Base-by-base conservation (phyloP, 2,113 vertebrate genomes). In the Potamarius usumacintae region DNA sequence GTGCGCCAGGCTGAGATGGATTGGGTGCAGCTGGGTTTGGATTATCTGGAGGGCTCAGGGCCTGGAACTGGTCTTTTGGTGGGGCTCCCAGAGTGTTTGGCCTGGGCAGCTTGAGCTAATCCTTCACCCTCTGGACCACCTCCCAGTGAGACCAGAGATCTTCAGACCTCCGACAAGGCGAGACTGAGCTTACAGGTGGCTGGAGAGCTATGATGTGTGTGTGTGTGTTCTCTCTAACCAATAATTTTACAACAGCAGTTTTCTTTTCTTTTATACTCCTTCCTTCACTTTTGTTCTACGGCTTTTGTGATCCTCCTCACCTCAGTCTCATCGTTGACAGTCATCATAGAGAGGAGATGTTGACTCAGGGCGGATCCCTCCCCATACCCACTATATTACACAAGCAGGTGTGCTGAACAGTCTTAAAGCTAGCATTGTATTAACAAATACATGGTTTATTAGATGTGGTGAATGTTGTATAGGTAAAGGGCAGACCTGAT, bases 21-120 rank as follows among this genome's bases (percentile, higher is more conserved):
- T 85, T 87, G 87, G 71, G 87, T 90, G 83, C 89, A 90, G 89
- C 85, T 90, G 89, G 85, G 85, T 20, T 84, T 87, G 83, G 88
- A 90, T 90, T 87, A 90, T 83, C 87, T 42, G 48, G 83, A 93
- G 92, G 92, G 92, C 93, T 93, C 89, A 86, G 87, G 91, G 88
- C 92, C 92, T 93, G 71, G 81, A 90, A 92, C 92, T 78, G 77
- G 85, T 89, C 85, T 89, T 94, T 95, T 94, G 93, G 92, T 92
- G 91, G 93, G 86, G 92, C 85, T 84, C 91, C 79, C 92, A 88
- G 92, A 94, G 94, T 95, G 94, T 94, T 86, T 87, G 92, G 92
- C 87, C 91, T 92, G 94, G 91, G 88, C 90, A 93, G 93, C 93
- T 94, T 94, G 94, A 94, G 90, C 91, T 95, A 95, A 95, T 95